Conservation (phyloP, 2,113 vertebrate species). For the Dolichotis patagonum region DNA sequence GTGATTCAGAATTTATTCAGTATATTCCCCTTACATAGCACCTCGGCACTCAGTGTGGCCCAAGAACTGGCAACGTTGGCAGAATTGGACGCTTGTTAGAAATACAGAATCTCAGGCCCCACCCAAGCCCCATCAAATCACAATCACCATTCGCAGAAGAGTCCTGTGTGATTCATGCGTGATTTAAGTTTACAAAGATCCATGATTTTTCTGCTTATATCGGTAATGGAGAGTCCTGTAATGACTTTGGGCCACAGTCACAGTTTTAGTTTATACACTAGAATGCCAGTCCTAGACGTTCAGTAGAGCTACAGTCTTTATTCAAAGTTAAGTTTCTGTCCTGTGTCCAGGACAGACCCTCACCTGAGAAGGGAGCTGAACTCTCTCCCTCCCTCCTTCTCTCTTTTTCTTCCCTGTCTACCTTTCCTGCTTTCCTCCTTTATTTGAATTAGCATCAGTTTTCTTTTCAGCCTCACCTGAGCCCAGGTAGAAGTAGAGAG, state of each 20-base stretch:
- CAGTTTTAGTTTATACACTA: neutral
- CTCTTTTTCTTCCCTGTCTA: neutral
- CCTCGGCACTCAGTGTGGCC: neutral
- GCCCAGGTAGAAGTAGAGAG: neutral
- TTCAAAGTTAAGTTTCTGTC: neutral
- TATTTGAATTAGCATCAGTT: neutral
- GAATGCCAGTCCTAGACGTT: neutral
- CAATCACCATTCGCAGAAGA: neutral
- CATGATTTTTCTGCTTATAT: neutral
- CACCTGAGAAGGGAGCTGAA: neutral
- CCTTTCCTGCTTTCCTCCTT: neutral
- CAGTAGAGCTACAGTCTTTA: neutral
- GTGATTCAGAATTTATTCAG: neutral
- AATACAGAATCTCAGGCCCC: neutral
- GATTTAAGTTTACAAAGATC: neutral
- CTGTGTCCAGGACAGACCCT: neutral
- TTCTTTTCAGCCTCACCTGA: neutral
- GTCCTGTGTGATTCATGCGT: neutral
- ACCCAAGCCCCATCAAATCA: neutral
- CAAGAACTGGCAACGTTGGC: neutral
- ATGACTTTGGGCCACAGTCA: neutral
- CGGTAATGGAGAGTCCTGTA: neutral
- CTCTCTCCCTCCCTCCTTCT: neutral
- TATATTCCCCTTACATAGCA: neutral
- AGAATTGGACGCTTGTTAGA: neutral